Evolutionary conservation across 53 echinoderm and acorn worm species (phyloP).

Genomic region (Zoroaster sp.): DNA sequence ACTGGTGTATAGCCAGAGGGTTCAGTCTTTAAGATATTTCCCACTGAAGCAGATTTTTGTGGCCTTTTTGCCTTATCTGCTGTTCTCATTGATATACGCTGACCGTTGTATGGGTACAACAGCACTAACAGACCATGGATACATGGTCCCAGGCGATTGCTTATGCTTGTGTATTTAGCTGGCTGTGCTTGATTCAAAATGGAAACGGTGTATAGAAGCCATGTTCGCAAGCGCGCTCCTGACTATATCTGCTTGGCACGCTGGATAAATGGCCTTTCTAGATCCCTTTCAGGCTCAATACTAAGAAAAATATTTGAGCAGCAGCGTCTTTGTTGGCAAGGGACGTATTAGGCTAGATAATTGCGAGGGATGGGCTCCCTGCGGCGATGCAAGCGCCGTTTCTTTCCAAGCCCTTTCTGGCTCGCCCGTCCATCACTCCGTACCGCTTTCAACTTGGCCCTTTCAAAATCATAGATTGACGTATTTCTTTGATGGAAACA

Average conservation of each 20-base stretch:
- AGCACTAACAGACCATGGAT: conserved; percentile 59
- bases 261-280: conserved; percentile 66
- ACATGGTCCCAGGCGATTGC: conserved; percentile 72
- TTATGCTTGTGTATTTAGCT: conserved; percentile 80
- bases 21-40: background rate
- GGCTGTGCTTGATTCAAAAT: conserved; percentile 48
- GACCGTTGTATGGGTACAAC: conserved; percentile 36
- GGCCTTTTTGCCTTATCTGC: background rate
- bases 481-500: conserved; percentile 85
- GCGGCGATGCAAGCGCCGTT: conserved; percentile 61
- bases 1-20: background rate
- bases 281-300: conserved; percentile 90
- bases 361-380: conserved; percentile 80
- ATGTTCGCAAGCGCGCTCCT: conserved; percentile 34
- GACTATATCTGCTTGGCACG: conserved; percentile 50
- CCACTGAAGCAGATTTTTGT: background rate
- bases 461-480: conserved; percentile 75
- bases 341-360: conserved; percentile 87
- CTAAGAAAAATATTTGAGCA: conserved; percentile 94
- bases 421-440: conserved; percentile 67
- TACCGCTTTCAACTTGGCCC: conserved; percentile 49
- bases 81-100: background rate
- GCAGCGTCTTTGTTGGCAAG: conserved; percentile 86
- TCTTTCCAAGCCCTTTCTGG: conserved; percentile 56
- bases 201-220: conserved; percentile 36